These are phyloP conservation scores for Heterocephalus glaber DNA, from an alignment of 2,113 vertebrate genomes.

Conservation along the genomic window DNA sequence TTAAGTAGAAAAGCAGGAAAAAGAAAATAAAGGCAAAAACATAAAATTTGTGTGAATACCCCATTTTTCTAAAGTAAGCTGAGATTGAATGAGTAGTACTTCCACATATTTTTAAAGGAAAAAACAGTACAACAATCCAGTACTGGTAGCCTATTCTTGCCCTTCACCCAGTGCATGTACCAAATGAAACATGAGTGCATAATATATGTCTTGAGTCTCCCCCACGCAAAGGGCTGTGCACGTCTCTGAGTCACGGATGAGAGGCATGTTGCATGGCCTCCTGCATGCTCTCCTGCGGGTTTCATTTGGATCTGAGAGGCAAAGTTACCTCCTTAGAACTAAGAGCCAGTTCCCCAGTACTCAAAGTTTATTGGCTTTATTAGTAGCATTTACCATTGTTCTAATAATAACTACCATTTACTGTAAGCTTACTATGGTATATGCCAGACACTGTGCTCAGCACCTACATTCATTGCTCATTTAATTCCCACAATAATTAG, in stretches of 20 bases:
- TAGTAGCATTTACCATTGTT: neutral
- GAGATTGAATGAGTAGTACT: neutral
- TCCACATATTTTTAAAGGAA: neutral
- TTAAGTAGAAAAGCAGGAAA: neutral
- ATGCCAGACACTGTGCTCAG: neutral
- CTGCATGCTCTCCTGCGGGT: neutral
- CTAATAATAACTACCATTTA: neutral
- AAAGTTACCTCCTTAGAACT: neutral
- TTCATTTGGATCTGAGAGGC: neutral
- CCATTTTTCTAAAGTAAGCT: neutral
- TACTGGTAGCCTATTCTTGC: neutral
- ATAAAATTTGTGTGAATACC: neutral
- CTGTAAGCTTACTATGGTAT: neutral
- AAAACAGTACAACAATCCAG: neutral
- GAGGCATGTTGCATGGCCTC: fast-evolving
- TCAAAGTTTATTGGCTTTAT: neutral
- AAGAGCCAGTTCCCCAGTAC: neutral
- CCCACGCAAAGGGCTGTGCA: neutral
- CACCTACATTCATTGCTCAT: neutral
- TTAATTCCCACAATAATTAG: neutral
- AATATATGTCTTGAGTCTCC: neutral
- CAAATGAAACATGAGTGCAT: neutral
- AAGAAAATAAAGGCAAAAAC: neutral
- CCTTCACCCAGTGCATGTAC: fast-evolving
- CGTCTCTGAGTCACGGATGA: fast-evolving